Evolutionary conservation across 2,797 vertebrate genomes (phyloP), one percentile per base, ranked within the genome.

Genomic region (Dipus sagitta): DNA sequence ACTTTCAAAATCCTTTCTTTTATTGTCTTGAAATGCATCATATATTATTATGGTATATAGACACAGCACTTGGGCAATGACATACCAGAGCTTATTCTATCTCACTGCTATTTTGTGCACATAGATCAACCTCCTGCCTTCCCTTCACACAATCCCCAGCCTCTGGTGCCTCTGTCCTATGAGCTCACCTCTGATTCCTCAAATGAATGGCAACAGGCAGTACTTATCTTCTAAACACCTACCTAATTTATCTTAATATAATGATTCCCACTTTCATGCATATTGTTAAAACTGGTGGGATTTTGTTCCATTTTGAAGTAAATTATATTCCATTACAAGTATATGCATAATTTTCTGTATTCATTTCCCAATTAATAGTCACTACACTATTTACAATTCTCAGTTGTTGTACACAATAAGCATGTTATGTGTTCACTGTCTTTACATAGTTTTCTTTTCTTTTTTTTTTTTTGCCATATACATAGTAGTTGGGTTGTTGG

Each of bases 31-130:
- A 24, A 32, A 20, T 70, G 7, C 2, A 32, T 42, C 15, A 65
- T 4, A 13, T 13, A 32, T 23, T 9, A 24, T 24, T 80, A 23
- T 64, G 17, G 32, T 32, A 12, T 26, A 24, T 24, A 70, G 64
- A 47, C 18, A 9, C 3, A 8, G 17, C 23, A 10, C 34, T 64
- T 14, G 1, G 1, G 8, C 34, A 4, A n/a, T 7, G 64, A 47
- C 18, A 9, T 1, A 8, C 26, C 3, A 23, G 13, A n/a, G 12
- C 30, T 54, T 14, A 2, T 10, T 17, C 11, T 20, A 15, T 7
- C 58, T 14, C 14, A 54, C 1, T 68, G 42, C 11, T 17, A 3
- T 5, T 60, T 38, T 0, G 2, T 34, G 26, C 14, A 15, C n/a
- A 13, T 28, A 18, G 4, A 20, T 11, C 15, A 17, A 20, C 23